phyloP scores from a whole-genome alignment of 2,888 invertebrate species.

The Rhamnusium bicolor region DNA sequence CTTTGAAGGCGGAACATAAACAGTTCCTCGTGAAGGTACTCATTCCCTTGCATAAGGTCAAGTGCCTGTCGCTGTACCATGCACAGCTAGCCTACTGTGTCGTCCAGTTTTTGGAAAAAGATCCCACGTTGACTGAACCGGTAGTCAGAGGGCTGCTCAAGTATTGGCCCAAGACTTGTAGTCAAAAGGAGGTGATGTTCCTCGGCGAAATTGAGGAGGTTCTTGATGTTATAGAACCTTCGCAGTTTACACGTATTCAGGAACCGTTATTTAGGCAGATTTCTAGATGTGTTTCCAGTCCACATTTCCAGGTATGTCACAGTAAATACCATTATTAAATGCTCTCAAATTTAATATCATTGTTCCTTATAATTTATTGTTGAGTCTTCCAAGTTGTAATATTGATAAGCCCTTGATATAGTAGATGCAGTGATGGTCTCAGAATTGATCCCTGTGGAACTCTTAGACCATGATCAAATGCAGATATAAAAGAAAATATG shows the following conservation, averaged over 20 bases:
- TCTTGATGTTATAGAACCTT: slow-evolving; percentile 99
- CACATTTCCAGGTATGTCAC: slow-evolving; percentile 96
- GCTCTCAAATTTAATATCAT: no score
- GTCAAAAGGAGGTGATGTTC: slow-evolving; percentile 99
- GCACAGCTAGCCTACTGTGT: slow-evolving; percentile 99
- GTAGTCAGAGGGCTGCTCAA: slow-evolving; percentile 95
- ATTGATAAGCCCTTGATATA: no score
- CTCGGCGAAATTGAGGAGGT: slow-evolving; percentile 99
- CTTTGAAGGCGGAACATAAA: slow-evolving; percentile 98
- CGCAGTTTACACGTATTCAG: slow-evolving; percentile 99
- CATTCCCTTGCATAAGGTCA: slow-evolving; percentile 68
- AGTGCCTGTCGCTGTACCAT: slow-evolving; percentile 96
- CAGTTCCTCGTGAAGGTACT: slow-evolving; percentile 92
- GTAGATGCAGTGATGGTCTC: no score
- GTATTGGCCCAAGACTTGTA: slow-evolving; percentile 99
- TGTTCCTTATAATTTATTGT: no score
- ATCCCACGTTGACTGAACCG: slow-evolving; percentile 94
- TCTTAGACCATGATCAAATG: no score
- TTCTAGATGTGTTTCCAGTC: slow-evolving; percentile 99
- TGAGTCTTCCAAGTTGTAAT: no score
- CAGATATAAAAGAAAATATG: no score
- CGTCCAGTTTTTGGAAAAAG: slow-evolving; percentile 96
- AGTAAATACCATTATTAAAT: neutral
- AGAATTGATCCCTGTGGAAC: no score
- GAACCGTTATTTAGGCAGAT: slow-evolving; percentile 98